These are phyloP conservation scores for Oedothorax gibbosus DNA, from an alignment of 1,140 invertebrate species.

Conservation along the genomic window DNA sequence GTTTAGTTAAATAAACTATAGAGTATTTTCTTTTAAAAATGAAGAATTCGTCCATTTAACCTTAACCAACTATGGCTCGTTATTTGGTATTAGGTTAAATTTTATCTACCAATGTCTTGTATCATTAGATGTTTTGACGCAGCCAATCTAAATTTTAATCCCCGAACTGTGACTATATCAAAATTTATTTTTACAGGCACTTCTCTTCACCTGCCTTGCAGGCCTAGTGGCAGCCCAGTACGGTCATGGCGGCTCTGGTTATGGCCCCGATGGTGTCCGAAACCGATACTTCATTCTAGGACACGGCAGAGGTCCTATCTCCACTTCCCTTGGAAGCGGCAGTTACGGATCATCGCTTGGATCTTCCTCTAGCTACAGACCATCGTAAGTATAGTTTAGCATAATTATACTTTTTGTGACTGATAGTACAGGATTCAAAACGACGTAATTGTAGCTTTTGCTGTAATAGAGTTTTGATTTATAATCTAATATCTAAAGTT, in stretches of 20 bases:
- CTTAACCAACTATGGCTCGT: too few species aligned
- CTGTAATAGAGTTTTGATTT: too few species aligned
- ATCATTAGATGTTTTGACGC: not conserved
- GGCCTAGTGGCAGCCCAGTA: constrained; percentile 37
- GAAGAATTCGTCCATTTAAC: too few species aligned
- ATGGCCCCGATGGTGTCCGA: constrained; percentile 45
- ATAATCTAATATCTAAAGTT: too few species aligned
- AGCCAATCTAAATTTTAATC: not conserved
- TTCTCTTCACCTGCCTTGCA: not conserved
- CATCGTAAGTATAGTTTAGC: not conserved
- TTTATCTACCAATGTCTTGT: not conserved
- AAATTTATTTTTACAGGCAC: not conserved
- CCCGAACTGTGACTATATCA: not conserved
- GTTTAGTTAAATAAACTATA: too few species aligned
- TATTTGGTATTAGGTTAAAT: too few species aligned
- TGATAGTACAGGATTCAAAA: too few species aligned
- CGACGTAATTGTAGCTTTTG: too few species aligned
- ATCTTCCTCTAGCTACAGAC: not conserved
- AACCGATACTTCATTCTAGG: constrained; percentile 52
- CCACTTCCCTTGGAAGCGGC: constrained; percentile 15
- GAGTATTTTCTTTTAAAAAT: too few species aligned
- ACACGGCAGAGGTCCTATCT: constrained; percentile 41
- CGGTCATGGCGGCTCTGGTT: constrained; percentile 23
- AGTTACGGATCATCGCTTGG: constrained; percentile 34
- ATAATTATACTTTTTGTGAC: too few species aligned